Evolutionary conservation across 2,113 vertebrate species (phyloP).

Genomic region (Pseudopodoces humilis): DNA sequence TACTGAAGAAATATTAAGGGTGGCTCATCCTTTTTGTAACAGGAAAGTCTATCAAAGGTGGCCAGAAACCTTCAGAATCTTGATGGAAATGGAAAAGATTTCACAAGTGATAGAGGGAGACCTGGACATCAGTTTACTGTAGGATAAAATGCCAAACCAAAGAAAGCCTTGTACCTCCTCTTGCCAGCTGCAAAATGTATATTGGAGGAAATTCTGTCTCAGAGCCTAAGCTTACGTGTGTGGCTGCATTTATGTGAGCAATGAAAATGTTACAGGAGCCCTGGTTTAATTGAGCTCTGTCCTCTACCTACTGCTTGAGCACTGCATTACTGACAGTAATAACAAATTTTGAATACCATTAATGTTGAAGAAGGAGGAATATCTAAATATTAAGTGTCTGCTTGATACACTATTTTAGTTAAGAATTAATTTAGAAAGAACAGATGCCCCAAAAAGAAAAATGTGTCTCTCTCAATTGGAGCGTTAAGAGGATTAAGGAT

Average conservation of each 20-base stretch:
- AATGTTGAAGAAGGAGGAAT: background rate
- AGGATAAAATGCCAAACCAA: background rate
- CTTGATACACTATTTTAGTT: background rate
- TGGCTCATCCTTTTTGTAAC: background rate
- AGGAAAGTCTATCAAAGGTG: background rate
- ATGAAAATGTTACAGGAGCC: background rate
- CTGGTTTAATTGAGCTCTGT: background rate
- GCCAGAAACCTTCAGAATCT: background rate
- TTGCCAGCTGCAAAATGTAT: background rate
- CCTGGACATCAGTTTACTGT: background rate
- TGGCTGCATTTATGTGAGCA: background rate
- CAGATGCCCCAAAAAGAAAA: background rate
- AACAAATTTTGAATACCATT: background rate
- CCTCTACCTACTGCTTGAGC: background rate
- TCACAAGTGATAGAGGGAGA: background rate
- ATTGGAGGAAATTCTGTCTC: background rate
- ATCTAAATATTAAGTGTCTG: background rate
- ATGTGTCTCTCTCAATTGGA: background rate
- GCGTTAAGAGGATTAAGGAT: conserved; percentile 32
- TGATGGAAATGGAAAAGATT: background rate
- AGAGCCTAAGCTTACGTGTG: background rate
- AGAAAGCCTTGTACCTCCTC: background rate
- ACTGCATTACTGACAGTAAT: background rate
- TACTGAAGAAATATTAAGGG: background rate
- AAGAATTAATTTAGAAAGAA: conserved; percentile 2